A percentile compares a stretch with the other conserved stretches of the same genome.
phyloP scores from a whole-genome alignment of 2,797 vertebrate species.

The Leucoraja ocellata region DNA sequence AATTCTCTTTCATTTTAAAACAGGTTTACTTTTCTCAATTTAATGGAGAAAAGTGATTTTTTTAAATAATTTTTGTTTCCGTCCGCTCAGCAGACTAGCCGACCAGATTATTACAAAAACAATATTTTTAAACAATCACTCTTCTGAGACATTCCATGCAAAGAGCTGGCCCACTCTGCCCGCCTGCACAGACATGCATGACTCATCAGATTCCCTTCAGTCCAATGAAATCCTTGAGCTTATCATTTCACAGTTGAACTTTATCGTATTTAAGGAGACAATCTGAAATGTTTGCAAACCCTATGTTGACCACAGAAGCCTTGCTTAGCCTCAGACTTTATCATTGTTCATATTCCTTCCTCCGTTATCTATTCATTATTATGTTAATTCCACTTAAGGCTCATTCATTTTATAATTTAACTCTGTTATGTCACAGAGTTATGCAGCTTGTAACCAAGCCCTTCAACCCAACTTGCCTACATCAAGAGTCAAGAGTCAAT shows the following conservation, averaged over 20 bases:
- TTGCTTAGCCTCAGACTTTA: neutral
- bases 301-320: neutral
- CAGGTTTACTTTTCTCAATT: neutral
- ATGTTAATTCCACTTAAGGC: neutral
- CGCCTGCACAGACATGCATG: neutral
- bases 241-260: neutral
- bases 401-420: neutral
- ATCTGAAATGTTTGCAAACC: neutral
- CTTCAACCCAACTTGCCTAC: too few relatives aligned
- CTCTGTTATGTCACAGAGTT: neutral
- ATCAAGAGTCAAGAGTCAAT: too few relatives aligned
- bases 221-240: neutral
- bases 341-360: neutral
- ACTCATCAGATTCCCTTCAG: neutral
- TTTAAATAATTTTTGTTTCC: neutral
- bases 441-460: too few relatives aligned
- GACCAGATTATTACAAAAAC: neutral
- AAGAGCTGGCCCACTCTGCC: neutral
- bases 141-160: neutral
- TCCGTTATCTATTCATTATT: neutral
- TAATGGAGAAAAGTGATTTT: neutral
- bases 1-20: neutral
- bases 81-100: neutral
- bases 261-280: neutral
- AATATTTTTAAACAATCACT: neutral